phyloP scores from a whole-genome alignment of 2,888 invertebrate species.

The Pterostichus niger region DNA sequence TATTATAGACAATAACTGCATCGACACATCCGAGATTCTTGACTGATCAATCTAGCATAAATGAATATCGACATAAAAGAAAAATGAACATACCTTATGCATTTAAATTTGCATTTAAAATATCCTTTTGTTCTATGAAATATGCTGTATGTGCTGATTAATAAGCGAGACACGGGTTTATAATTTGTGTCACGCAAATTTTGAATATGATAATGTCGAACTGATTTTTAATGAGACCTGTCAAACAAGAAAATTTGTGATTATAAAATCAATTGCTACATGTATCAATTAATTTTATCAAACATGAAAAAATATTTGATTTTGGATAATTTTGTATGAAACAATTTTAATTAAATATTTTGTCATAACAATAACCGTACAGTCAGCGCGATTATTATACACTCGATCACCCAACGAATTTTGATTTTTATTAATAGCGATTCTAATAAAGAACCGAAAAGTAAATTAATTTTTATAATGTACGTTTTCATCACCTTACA shows the following conservation, averaged over 20 bases:
- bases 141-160: not conserved
- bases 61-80: not conserved
- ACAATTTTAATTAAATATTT: not conserved
- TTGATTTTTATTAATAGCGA: no score
- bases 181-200: conserved; percentile 3
- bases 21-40: not conserved
- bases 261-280: conserved; percentile 8
- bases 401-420: no score
- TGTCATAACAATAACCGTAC: no score
- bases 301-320: conserved; percentile 1
- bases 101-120: not conserved
- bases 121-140: not conserved
- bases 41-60: not conserved
- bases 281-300: not conserved
- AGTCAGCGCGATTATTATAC: no score
- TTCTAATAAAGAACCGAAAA: no score
- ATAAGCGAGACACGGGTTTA: not conserved
- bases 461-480: no score
- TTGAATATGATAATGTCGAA: not conserved
- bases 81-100: not conserved
- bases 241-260: not conserved
- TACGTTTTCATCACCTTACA: no score
- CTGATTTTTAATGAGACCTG: conserved; percentile 1
- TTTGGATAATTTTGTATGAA: not conserved
- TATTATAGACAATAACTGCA: no score